These are phyloP conservation scores for Pogona vitticeps DNA, from an alignment of 2,113 vertebrate species.

Conservation along the genomic window DNA sequence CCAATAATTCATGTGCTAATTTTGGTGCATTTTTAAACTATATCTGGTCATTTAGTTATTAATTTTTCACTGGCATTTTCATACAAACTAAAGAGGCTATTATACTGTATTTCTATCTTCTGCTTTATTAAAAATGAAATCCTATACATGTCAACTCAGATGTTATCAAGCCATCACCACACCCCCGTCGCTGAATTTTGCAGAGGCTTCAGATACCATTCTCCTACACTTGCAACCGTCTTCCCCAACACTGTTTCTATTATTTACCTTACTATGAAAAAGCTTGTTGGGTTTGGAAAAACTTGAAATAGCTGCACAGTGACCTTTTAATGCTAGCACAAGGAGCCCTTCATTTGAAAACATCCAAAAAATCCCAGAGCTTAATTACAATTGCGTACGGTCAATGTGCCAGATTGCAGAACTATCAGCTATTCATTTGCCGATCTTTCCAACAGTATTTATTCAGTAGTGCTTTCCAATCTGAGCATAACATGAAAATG, in stretches of 20 bases:
- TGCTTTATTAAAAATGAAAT: not conserved
- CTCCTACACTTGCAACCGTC: not conserved
- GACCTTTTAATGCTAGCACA: too few species aligned
- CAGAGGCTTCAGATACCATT: not conserved
- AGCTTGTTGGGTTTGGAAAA: too few species aligned
- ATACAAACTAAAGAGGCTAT: not conserved
- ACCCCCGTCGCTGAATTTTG: not conserved
- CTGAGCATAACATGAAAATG: not conserved
- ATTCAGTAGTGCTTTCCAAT: not conserved
- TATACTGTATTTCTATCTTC: not conserved
- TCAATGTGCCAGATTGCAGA: not conserved
- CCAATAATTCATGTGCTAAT: slow-evolving; percentile 2
- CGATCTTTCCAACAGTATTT: not conserved
- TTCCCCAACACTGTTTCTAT: not conserved
- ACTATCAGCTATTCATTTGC: not conserved
- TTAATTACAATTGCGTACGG: not conserved
- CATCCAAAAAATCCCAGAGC: not conserved
- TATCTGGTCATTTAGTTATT: not conserved
- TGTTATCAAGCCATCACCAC: not conserved
- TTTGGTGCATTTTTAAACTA: not conserved
- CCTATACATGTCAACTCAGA: not conserved
- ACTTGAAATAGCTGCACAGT: too few species aligned
- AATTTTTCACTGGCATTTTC: not conserved
- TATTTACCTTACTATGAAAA: too few species aligned
- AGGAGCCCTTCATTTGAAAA: too few species aligned